Conservation (phyloP, 2,797 vertebrate genomes). For the Sebastiscus albofasciatus region DNA sequence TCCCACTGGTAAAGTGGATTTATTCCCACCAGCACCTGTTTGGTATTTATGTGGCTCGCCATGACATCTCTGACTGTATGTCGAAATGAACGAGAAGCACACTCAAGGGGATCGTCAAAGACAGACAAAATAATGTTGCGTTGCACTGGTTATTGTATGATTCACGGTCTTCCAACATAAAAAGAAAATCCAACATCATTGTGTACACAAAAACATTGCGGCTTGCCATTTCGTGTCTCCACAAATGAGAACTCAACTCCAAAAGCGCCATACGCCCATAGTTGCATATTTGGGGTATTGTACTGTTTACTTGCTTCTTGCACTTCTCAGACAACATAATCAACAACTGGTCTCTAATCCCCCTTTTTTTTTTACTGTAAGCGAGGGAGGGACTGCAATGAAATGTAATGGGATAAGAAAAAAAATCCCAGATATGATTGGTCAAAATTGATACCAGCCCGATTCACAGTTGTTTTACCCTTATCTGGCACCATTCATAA, state of each 20-base stretch:
- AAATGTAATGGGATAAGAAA: background rate
- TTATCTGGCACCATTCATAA: background rate
- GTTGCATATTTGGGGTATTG: constrained; percentile 35
- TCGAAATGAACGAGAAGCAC: background rate
- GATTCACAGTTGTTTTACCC: background rate
- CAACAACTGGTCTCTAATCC: constrained; percentile 22
- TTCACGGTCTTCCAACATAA: constrained; percentile 18
- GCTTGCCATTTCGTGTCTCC: constrained; percentile 26
- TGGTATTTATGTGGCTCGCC: background rate
- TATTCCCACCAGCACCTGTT: constrained; percentile 18
- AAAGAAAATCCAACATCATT: constrained; percentile 19
- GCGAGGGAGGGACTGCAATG: background rate
- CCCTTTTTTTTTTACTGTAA: background rate
- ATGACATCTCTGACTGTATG: background rate
- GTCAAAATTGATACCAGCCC: constrained; percentile 15
- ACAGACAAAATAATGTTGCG: background rate
- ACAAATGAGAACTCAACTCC: constrained; percentile 10
- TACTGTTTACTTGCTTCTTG: constrained; percentile 33
- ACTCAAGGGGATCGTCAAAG: background rate
- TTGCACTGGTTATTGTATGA: constrained; percentile 10
- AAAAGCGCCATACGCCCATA: background rate
- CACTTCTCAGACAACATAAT: constrained; percentile 30
- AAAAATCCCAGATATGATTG: background rate
- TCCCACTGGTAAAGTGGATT: background rate
- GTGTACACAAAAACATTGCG: constrained; percentile 29